These are phyloP conservation scores for Electrona antarctica DNA, from an alignment of 2,113 vertebrate genomes.

Conservation along the genomic window DNA sequence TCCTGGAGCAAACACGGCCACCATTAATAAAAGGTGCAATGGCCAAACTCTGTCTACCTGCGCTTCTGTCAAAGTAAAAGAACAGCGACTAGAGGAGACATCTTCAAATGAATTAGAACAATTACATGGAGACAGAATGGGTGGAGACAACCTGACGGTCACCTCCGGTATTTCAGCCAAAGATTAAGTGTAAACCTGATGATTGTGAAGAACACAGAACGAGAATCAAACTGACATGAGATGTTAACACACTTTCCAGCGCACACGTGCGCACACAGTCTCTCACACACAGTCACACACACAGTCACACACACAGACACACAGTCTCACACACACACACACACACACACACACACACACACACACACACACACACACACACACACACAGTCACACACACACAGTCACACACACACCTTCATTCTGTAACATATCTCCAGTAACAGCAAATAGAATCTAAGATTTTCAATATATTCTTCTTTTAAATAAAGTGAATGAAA, in stretches of 20 bases:
- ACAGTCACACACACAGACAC: neutral
- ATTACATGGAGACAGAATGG: conserved; percentile 23
- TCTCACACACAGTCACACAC: conserved; percentile 3
- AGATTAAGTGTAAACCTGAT: conserved; percentile 69
- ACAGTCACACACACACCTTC: conserved; percentile 1
- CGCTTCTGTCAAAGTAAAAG: conserved; percentile 28
- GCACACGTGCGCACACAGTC: conserved; percentile 15
- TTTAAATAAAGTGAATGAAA: conserved; percentile 66
- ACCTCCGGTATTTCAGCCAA: conserved; percentile 46
- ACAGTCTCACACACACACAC: neutral
- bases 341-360: conserved; percentile 1
- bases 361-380: conserved; percentile 6
- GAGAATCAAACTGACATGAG: conserved; percentile 55
- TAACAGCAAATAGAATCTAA: conserved; percentile 67
- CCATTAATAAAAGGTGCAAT: conserved; percentile 54
- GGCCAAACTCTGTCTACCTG: conserved; percentile 35
- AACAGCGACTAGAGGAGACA: neutral
- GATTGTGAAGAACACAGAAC: conserved; percentile 58
- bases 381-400: neutral
- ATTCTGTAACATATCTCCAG: conserved; percentile 24
- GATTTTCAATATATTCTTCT: conserved; percentile 50
- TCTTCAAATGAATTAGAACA: conserved; percentile 44
- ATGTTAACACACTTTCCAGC: conserved; percentile 26
- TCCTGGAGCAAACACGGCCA: conserved; percentile 48
- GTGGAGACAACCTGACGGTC: conserved; percentile 10